A percentile compares a stretch with the other conserved stretches of the same genome.
Conservation (phyloP, 2,888 invertebrate species). For the Nysson spinosus region DNA sequence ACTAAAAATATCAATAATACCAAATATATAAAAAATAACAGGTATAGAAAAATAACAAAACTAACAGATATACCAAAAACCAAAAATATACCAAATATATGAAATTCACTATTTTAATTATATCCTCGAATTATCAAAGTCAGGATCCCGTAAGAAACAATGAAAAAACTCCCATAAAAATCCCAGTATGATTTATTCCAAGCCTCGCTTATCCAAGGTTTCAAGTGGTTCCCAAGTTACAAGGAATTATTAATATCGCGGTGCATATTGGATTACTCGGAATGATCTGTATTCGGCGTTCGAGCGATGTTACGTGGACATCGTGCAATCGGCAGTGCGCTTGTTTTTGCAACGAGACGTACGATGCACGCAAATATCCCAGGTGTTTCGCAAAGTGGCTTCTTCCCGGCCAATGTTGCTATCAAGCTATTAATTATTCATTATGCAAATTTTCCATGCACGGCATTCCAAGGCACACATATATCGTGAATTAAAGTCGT, state of each 20-base stretch:
- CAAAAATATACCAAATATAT: too few relatives aligned
- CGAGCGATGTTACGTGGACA: slow-evolving; percentile 2
- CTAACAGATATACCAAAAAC: too few relatives aligned
- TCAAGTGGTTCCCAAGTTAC: neutral
- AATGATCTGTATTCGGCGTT: slow-evolving; percentile 12
- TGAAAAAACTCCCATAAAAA: too few relatives aligned
- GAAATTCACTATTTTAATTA: too few relatives aligned
- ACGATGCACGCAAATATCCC: slow-evolving; percentile 6
- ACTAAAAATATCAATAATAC: too few relatives aligned
- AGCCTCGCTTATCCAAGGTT: neutral
- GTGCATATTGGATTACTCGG: neutral
- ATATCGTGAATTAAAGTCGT: too few relatives aligned
- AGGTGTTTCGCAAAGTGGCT: slow-evolving; percentile 20
- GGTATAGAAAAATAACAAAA: too few relatives aligned
- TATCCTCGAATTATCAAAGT: too few relatives aligned
- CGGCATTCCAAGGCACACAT: too few relatives aligned
- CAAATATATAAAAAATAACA: too few relatives aligned
- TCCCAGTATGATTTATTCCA: neutral
- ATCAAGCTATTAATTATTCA: neutral
- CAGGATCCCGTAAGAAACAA: too few relatives aligned
- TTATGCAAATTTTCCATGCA: too few relatives aligned
- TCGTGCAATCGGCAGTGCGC: slow-evolving; percentile 4
- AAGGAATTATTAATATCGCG: neutral
- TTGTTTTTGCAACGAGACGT: slow-evolving; percentile 3
- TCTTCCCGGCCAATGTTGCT: neutral